Base-by-base conservation (phyloP, 1,140 invertebrate genomes). In the Thrips palmi region DNA sequence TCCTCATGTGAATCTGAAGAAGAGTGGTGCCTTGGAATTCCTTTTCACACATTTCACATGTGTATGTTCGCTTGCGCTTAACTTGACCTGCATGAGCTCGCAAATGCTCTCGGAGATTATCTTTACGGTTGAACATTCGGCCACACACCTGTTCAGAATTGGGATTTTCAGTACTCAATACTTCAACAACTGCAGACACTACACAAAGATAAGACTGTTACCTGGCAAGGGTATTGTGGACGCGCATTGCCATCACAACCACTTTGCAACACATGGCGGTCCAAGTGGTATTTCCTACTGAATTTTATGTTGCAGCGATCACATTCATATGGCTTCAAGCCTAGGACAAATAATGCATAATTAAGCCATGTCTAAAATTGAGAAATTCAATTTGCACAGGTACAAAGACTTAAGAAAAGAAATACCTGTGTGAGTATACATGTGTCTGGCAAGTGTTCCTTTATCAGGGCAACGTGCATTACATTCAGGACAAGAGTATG, bases 71-170 rank as follows among this genome's bases (percentile, higher is more conserved):
- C 45, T 72, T 73, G 38, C 68, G 62, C 14, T 70, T 67, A 8
- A 65, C 61, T 44, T 70, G 65, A 6, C 76, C 74, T 21, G 74
- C 64, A 52, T 85, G 79, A 28, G 65, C 68, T 39, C 75, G 65
- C 14, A 82, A 56, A 62, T 85, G 80, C 44, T 77, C 74, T 10
- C 74, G 62, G 35, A 82, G 55, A 56, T 82, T 81, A 51, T 80
- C 77, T 48, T 78, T 74, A n/a, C 77, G 65, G 31, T 69, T 70
- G 46, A 82, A 84, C 14, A 63, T 57, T 50, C 74, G 71, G 11
- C 67, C 62, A 47, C 80, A 85, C 17, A 79, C 73, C 68, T 79
- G 51, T 39, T 29, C 29, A 28, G 10, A 37, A 37, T 12, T 12
- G 12, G 12, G 5, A 8, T 8, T 11, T 32, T 15, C 5, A 32